Conservation (phyloP, 2,113 vertebrate species). For the Boulengeromyrus knoepffleri region DNA sequence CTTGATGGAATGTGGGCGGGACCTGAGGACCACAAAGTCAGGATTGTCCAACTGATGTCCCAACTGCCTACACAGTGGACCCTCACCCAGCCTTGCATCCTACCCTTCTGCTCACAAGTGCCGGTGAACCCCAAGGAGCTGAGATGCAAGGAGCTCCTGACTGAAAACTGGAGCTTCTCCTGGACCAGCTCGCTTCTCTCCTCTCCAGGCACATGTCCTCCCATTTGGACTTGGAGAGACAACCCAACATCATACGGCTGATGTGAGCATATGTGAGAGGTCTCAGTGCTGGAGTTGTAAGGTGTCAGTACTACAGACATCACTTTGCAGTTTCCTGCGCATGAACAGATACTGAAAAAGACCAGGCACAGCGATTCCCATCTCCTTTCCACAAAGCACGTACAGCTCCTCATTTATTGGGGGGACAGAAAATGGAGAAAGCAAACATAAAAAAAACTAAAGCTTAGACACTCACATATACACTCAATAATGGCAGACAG, state of each 20-base stretch:
- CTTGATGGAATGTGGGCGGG: not conserved
- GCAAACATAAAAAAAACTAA: not conserved
- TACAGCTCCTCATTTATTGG: not conserved
- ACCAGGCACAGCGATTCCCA: not conserved
- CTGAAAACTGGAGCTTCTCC: conserved; percentile 67
- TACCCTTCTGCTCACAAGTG: not conserved
- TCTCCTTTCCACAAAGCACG: not conserved
- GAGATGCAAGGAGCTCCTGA: conserved; percentile 64
- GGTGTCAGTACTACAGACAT: not conserved
- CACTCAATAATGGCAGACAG: not conserved
- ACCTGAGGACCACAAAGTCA: no score
- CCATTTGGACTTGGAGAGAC: conserved; percentile 11
- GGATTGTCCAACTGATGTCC: no score
- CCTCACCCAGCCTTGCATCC: no score
- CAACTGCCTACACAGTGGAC: no score
- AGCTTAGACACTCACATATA: not conserved
- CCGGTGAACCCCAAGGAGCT: conserved; percentile 48
- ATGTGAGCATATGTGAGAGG: not conserved
- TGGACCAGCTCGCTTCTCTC: conserved; percentile 46
- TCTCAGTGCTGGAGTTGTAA: not conserved
- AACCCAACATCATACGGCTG: not conserved
- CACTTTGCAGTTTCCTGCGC: not conserved
- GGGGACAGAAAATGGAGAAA: not conserved
- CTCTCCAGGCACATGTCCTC: not conserved
- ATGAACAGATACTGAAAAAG: not conserved